Conservation (phyloP, 53 echinoderm and acorn worm genomes). For the Echinometra lucunter region DNA sequence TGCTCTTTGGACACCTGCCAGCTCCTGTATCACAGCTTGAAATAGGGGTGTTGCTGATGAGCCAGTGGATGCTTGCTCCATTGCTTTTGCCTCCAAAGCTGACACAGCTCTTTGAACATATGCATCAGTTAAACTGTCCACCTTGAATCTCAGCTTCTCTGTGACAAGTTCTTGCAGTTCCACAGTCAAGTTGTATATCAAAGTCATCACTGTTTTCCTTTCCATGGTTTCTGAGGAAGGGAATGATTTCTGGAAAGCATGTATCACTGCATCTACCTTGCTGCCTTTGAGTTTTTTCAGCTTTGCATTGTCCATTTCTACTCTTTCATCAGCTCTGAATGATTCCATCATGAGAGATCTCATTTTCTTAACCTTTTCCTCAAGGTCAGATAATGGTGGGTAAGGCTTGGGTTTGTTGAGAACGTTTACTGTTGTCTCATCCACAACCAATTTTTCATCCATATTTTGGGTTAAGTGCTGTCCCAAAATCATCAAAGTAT, state of each 20-base stretch:
- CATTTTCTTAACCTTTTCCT: slow-evolving; percentile 43
- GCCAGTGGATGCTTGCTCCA: background rate
- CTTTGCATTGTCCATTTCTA: slow-evolving; percentile 37
- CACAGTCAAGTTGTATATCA: slow-evolving; percentile 54
- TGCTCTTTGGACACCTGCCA: background rate
- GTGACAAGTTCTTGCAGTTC: slow-evolving; percentile 50
- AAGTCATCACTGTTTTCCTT: slow-evolving; percentile 32
- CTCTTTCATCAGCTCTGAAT: slow-evolving; percentile 63
- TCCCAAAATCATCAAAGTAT: slow-evolving; percentile 4
- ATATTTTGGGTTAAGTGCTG: slow-evolving; percentile 9
- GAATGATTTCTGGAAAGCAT: slow-evolving; percentile 35
- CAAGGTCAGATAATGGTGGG: slow-evolving; percentile 10
- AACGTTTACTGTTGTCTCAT: background rate
- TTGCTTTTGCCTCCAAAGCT: slow-evolving; percentile 22
- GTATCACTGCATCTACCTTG: slow-evolving; percentile 50
- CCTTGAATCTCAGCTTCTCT: slow-evolving; percentile 19
- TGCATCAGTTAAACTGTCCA: slow-evolving; percentile 32
- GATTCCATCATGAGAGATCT: slow-evolving; percentile 35
- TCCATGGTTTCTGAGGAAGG: background rate
- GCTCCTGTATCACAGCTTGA: slow-evolving; percentile 53
- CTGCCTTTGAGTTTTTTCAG: slow-evolving; percentile 51
- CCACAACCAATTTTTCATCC: background rate
- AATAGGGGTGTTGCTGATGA: slow-evolving; percentile 25
- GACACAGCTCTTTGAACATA: slow-evolving; percentile 46
- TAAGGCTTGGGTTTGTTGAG: slow-evolving; percentile 54